These are phyloP conservation scores for Colistium nudipinnis DNA, from an alignment of 2,113 vertebrate species.

Conservation along the genomic window DNA sequence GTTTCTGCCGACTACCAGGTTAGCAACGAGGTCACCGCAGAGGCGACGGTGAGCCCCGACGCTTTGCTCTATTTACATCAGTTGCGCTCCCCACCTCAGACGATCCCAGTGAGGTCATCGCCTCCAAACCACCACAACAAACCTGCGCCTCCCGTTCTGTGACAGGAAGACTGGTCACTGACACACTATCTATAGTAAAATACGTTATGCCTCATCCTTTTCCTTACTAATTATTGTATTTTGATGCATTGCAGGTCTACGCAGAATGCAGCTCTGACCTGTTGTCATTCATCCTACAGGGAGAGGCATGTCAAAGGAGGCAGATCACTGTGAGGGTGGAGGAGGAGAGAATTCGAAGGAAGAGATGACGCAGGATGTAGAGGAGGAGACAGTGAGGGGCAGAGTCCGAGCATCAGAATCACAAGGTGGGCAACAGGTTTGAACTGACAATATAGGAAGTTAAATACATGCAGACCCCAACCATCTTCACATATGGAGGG, in stretches of 20 bases:
- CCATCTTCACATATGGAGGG: not conserved
- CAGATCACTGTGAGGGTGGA: conserved; percentile 73
- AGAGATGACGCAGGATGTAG: conserved; percentile 49
- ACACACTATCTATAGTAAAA: too few species aligned
- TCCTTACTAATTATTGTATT: too few species aligned
- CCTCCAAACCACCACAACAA: conserved; percentile 22
- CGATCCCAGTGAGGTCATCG: conserved; percentile 41
- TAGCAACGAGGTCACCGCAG: conserved; percentile 29
- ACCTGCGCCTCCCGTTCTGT: not conserved
- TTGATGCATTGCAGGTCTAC: too few species aligned
- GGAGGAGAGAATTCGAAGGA: conserved; percentile 78
- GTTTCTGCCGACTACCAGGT: conserved; percentile 35
- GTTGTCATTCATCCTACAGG: conserved; percentile 16
- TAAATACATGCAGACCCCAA: not conserved
- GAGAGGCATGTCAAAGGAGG: conserved; percentile 86
- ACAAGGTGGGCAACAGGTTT: conserved; percentile 81
- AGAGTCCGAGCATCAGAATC: conserved; percentile 73
- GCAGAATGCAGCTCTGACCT: not conserved
- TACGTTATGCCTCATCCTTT: too few species aligned
- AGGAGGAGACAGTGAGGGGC: conserved; percentile 78
- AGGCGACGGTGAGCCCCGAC: not conserved
- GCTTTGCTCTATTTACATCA: conserved; percentile 27
- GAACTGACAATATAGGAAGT: too few species aligned
- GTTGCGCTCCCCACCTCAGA: not conserved
- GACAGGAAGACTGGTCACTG: not conserved